phyloP scores from a whole-genome alignment of 2,797 vertebrate species.

The Nothura maculosa region DNA sequence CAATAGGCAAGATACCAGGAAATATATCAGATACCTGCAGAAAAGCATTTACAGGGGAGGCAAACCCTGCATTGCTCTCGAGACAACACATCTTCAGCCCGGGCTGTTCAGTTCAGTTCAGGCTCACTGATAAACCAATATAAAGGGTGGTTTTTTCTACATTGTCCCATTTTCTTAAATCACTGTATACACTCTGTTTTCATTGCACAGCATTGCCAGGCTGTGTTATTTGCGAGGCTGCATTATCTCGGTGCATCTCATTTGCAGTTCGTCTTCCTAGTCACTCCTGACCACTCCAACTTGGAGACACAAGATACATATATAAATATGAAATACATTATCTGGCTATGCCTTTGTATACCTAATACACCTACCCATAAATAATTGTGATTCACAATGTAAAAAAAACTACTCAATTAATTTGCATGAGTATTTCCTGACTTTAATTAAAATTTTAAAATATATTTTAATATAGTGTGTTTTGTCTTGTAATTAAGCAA shows the following conservation, averaged over 20 bases:
- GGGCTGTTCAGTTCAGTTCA: background rate
- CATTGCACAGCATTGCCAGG: background rate
- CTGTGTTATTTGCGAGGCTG: background rate
- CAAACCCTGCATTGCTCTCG: background rate
- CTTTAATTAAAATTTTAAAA: background rate
- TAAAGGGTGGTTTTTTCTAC: background rate
- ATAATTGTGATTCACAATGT: background rate
- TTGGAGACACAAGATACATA: background rate
- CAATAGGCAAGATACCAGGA: background rate
- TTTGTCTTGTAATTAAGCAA: background rate
- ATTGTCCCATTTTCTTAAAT: background rate
- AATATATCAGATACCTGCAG: no score
- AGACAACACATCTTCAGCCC: background rate
- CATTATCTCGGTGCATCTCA: background rate
- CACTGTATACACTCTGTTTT: background rate
- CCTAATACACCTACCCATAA: background rate
- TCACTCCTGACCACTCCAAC: background rate
- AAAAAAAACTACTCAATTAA: background rate
- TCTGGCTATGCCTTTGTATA: background rate
- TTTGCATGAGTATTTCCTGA: background rate
- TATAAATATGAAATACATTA: background rate
- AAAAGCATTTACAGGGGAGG: background rate
- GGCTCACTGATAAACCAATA: fast-evolving
- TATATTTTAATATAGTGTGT: background rate
- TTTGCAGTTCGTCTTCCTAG: background rate